These are phyloP conservation scores for Iselma pallidipennis DNA, from an alignment of 2,888 invertebrate species.

Conservation along the genomic window DNA sequence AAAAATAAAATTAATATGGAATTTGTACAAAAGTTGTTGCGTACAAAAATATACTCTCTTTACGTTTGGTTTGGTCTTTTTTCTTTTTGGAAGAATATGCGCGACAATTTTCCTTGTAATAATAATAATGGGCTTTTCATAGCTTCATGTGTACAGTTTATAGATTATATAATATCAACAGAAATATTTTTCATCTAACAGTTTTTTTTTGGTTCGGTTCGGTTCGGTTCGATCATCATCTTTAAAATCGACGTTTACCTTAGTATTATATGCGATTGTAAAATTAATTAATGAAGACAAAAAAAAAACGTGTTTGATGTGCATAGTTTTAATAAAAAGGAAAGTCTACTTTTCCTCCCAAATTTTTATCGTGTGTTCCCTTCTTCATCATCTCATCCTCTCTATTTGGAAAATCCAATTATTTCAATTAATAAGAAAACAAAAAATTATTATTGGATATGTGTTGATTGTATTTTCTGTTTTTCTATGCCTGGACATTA, in stretches of 20 bases:
- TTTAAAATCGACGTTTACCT: conserved; percentile 9
- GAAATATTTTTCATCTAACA: conserved; percentile 21
- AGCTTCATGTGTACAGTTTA: conserved; percentile 47
- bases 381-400: not conserved
- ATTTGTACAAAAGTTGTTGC: conserved; percentile 35
- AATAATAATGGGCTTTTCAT: conserved; percentile 35
- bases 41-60: conserved; percentile 24
- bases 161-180: conserved; percentile 36
- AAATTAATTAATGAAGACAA: conserved; percentile 25
- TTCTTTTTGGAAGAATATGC: conserved; percentile 15
- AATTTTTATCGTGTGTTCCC: not conserved
- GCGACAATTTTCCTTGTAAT: conserved; percentile 27
- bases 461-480: conserved; percentile 11
- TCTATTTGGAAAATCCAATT: too few species aligned
- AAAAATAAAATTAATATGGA: conserved; percentile 28
- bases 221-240: too few species aligned
- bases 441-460: conserved; percentile 25
- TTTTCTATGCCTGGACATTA: not conserved
- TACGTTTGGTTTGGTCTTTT: not conserved
- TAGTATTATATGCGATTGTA: conserved; percentile 27
- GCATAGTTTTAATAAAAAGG: conserved; percentile 38
- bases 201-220: conserved; percentile 19
- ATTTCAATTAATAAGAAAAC: not conserved
- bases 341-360: conserved; percentile 4
- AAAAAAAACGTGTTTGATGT: conserved; percentile 45